Evolutionary conservation across 1,140 invertebrate species (phyloP).

Genomic region (Formica selysi): DNA sequence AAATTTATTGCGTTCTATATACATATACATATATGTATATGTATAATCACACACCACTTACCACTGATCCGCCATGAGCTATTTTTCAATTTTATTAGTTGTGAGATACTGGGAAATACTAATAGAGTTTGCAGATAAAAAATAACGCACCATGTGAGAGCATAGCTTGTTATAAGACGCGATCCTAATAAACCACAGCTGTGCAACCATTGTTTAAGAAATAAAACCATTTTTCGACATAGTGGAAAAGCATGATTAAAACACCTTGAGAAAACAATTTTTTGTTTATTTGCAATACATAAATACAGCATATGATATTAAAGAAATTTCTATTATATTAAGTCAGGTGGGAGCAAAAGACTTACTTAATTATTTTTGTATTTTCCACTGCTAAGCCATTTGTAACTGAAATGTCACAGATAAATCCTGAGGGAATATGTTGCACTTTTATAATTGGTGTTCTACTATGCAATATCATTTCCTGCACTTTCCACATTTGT

Average conservation of each 20-base stretch:
- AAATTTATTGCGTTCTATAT: slow-evolving; percentile 9
- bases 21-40: background rate
- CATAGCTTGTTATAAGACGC: slow-evolving; percentile 62
- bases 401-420: slow-evolving; percentile 87
- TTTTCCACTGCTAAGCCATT: slow-evolving; percentile 87
- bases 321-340: too few species aligned
- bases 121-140: slow-evolving; percentile 73
- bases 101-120: slow-evolving; percentile 72
- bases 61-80: slow-evolving; percentile 58
- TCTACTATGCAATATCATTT: slow-evolving; percentile 67
- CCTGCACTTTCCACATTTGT: slow-evolving; percentile 55
- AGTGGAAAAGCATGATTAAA: slow-evolving; percentile 80
- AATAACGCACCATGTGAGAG: slow-evolving; percentile 69
- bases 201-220: slow-evolving; percentile 85
- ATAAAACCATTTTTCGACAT: slow-evolving; percentile 78
- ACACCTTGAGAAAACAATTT: slow-evolving; percentile 73
- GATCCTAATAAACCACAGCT: slow-evolving; percentile 38
- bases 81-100: slow-evolving; percentile 66
- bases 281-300: too few species aligned
- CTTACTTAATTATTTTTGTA: slow-evolving; percentile 84
- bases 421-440: slow-evolving; percentile 81
- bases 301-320: too few species aligned
- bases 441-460: slow-evolving; percentile 87
- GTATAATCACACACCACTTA: slow-evolving; percentile 33
- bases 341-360: background rate